Base-by-base conservation (phyloP, 2,113 vertebrate genomes). In the Menidia beryllina region DNA sequence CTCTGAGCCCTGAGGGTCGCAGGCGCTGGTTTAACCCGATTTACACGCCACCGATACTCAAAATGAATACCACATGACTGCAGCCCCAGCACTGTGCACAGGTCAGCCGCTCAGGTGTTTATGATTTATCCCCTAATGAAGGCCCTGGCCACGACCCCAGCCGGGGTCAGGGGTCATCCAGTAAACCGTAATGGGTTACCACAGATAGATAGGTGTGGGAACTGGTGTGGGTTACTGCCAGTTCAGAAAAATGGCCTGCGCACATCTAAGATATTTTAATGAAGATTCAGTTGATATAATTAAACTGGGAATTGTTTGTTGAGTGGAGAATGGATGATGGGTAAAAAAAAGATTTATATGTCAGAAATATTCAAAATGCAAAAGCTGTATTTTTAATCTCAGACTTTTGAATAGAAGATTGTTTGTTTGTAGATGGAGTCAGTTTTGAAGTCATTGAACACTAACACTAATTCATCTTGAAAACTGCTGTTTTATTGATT, bases 101-200 rank as follows among this genome's bases (percentile, higher is more conserved):
- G 89, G 88, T 91, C 88, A 81, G 77, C 71, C 55, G 27, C 81
- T 90, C 88, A 90, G 89, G 89, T 91, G 91, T 91, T 91, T 92
- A 90, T 90, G 87, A 91, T 93, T 92, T 89, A 88, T 88, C 73
- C 85, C 82, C 76, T 90, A 86, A 91, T 91, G 88, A 91, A 91
- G 85, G 71, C 82, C 82, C 73, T 19, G 82, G 84, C 83, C 85
- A 72, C 82, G 89, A 91, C 89, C 91, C 79, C 81, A 14, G 60
- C 73, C 34, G 0, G 34, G 77, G 87, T 88, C 83, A 66, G 71
- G 43, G 91, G 90, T 91, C 82, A 77, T 25, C 81, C 85, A 78
- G 81, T 90, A 91, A 89, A 88, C 72, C 57, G 65, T 90, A 89
- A 91, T 88, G 88, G 86, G 67, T 89, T 87, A 77, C 72, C 70